Percentiles rank a stretch among this genome's conserved stretches.
phyloP scores from a whole-genome alignment of 2,113 vertebrate species.

The Furnarius figulus region DNA sequence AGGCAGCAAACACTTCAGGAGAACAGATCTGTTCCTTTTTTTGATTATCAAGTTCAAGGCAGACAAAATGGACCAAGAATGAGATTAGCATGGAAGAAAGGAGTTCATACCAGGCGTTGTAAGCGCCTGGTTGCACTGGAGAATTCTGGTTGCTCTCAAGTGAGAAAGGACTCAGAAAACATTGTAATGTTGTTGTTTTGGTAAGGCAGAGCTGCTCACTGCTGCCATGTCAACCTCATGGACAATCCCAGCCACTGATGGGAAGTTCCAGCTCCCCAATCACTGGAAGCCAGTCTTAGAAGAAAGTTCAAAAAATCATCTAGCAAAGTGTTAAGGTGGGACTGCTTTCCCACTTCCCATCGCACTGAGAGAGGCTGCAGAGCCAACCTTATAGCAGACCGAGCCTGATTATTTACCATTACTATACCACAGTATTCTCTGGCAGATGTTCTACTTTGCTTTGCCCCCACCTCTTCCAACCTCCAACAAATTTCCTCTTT shows the following conservation, averaged over 20 bases:
- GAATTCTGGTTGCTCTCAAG: not conserved
- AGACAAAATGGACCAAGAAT: not conserved
- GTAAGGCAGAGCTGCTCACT: not conserved
- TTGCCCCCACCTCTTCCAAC: not conserved
- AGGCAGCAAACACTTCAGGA: not conserved
- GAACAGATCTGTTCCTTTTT: not conserved
- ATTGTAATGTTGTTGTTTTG: accelerated
- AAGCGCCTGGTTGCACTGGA: not conserved
- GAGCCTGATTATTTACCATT: not conserved
- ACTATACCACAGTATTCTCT: not conserved
- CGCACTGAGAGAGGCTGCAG: not conserved
- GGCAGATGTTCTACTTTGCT: not conserved
- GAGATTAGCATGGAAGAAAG: not conserved
- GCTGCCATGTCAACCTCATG: not conserved
- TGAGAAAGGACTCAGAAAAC: not conserved
- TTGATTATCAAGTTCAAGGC: not conserved
- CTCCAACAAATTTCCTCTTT: not conserved
- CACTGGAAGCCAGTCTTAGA: not conserved
- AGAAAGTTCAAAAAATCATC: not conserved
- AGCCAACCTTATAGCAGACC: not conserved
- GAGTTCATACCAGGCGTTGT: not conserved
- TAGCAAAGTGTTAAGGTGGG: not conserved
- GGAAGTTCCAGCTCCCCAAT: not conserved
- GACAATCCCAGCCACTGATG: not conserved
- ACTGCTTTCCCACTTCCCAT: not conserved